phyloP scores from a whole-genome alignment of 2,888 invertebrate genomes.

The Scaptomyza parva region DNA sequence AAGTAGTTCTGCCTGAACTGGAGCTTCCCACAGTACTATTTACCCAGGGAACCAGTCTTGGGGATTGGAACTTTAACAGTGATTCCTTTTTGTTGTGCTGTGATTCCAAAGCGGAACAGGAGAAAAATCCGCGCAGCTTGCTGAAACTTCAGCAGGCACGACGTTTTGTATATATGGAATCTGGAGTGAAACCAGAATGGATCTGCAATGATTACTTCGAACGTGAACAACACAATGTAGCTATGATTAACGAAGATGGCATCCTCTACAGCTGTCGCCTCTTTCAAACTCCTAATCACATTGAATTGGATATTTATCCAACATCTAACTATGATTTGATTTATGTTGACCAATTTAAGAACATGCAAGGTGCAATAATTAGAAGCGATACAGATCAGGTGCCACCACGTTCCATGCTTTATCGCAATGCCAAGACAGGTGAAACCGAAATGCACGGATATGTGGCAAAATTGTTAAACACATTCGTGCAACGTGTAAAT shows the following conservation, averaged over 20 bases:
- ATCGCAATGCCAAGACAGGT: not conserved
- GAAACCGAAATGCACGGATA: not conserved
- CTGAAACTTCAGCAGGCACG: slow-evolving; percentile 2
- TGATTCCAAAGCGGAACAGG: slow-evolving; percentile 2
- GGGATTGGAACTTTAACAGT: slow-evolving; percentile 3
- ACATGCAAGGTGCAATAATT: slow-evolving; percentile 7
- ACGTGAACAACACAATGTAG: slow-evolving; percentile 4
- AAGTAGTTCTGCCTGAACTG: not conserved
- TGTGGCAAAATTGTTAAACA: not conserved
- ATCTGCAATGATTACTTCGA: slow-evolving; percentile 1
- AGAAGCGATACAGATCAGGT: not conserved
- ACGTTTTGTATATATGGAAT: not conserved
- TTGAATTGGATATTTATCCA: not conserved
- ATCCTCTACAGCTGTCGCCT: slow-evolving; percentile 2
- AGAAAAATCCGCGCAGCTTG: not conserved
- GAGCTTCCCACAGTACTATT: slow-evolving; percentile 1
- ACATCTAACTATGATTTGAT: not conserved
- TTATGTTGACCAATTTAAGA: slow-evolving; percentile 1
- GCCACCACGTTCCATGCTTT: not conserved
- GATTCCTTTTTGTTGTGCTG: not conserved
- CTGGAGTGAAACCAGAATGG: not conserved
- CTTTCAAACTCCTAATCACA: not conserved
- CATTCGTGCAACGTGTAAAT: not conserved
- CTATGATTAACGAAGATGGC: not conserved
- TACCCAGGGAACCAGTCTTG: not conserved